Percentiles rank a stretch among this genome's conserved stretches.
Evolutionary conservation across 2,113 vertebrate species (phyloP).

Genomic region (Choloepus hoffmanni): DNA sequence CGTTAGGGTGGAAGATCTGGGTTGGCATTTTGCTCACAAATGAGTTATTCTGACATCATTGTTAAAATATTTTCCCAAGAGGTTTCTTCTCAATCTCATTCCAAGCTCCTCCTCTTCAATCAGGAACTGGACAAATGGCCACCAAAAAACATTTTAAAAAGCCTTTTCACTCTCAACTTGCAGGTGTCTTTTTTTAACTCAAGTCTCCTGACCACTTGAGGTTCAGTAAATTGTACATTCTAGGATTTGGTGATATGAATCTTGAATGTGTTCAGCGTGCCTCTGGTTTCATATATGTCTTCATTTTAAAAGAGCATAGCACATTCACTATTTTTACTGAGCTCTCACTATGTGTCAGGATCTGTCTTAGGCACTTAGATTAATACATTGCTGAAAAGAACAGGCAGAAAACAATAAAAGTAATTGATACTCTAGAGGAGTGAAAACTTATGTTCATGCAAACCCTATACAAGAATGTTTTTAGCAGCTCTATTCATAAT

Average conservation of each 20-base stretch:
- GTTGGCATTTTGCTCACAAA: constrained; percentile 35
- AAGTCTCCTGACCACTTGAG: background rate
- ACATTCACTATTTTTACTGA: constrained; percentile 3
- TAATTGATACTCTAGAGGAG: constrained; percentile 24
- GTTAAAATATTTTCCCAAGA: constrained; percentile 47
- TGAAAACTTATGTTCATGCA: background rate
- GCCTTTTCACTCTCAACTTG: constrained; percentile 22
- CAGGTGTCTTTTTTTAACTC: background rate
- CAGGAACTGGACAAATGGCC: constrained; percentile 15
- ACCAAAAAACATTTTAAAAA: constrained; percentile 52
- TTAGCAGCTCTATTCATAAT: constrained; percentile 30
- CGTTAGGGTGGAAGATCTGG: background rate
- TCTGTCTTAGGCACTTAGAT: constrained; percentile 2
- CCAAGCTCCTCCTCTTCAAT: background rate
- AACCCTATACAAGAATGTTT: background rate
- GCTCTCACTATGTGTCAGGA: background rate
- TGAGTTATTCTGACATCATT: constrained; percentile 49
- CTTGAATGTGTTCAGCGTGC: background rate
- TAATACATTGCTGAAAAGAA: background rate
- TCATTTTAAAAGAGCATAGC: constrained; percentile 21
- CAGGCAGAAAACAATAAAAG: background rate
- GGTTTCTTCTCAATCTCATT: constrained; percentile 26
- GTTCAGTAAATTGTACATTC: background rate
- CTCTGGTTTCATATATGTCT: background rate
- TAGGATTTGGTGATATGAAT: background rate